Conservation (phyloP, 2,888 invertebrate genomes). For the Tridacna gigas region DNA sequence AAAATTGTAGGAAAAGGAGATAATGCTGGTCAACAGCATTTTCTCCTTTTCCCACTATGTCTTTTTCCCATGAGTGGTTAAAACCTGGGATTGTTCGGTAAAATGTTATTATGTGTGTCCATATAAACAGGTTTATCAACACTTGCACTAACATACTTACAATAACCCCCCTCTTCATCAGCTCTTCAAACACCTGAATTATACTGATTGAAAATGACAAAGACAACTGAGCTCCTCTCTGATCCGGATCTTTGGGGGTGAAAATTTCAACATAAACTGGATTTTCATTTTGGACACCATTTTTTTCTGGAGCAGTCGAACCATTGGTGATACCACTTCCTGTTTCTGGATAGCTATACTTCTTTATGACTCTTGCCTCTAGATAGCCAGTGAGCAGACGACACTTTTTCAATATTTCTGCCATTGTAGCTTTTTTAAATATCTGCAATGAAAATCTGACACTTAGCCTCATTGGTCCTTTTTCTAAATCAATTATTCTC, state of each 20-base stretch:
- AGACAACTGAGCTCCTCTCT: slow-evolving; percentile 87
- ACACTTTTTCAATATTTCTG: slow-evolving; percentile 85
- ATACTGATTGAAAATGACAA: slow-evolving; percentile 85
- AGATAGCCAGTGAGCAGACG: slow-evolving; percentile 87
- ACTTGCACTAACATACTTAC: slow-evolving; percentile 83
- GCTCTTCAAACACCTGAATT: slow-evolving; percentile 84
- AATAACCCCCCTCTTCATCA: slow-evolving; percentile 86
- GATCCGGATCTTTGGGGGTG: slow-evolving; percentile 86
- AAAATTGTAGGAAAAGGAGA: no score
- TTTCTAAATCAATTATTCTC: no score
- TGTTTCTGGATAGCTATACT: slow-evolving; percentile 69
- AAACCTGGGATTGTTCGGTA: no score
- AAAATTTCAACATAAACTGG: slow-evolving; percentile 84
- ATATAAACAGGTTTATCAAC: no score
- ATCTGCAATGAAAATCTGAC: slow-evolving; percentile 80
- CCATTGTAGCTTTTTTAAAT: slow-evolving; percentile 85
- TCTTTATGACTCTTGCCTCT: slow-evolving; percentile 84
- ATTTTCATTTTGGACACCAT: not conserved
- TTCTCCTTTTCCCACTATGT: no score
- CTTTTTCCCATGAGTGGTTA: no score
- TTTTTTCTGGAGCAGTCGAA: not conserved
- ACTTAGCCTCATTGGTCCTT: no score
- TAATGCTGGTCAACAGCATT: no score
- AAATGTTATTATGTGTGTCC: no score
- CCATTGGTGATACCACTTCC: slow-evolving; percentile 1